phyloP scores from a whole-genome alignment of 2,797 vertebrate species.

The Chaetodon trifasciatus region DNA sequence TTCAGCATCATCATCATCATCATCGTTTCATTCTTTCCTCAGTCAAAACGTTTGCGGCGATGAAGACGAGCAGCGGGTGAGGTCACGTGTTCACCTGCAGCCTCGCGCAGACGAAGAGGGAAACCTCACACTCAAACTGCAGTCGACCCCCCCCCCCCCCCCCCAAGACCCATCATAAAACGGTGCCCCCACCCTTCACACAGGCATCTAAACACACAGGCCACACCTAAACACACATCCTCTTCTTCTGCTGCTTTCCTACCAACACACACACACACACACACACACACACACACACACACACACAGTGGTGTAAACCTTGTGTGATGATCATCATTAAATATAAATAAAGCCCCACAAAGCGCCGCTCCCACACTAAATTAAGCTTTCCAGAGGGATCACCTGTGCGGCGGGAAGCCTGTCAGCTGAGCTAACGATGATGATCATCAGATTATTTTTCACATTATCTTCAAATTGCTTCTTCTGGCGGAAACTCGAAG shows the following conservation, averaged over 20 bases:
- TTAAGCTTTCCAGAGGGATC: background rate
- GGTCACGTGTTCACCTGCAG: conserved; percentile 36
- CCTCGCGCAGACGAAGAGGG: conserved; percentile 25
- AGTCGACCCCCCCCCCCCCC: background rate
- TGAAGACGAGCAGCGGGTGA: background rate
- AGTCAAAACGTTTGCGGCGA: background rate
- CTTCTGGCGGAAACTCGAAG: too few species aligned
- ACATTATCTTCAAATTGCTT: too few species aligned
- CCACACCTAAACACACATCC: conserved; percentile 64
- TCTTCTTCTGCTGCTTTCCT: conserved; percentile 51
- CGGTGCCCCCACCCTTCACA: conserved; percentile 31
- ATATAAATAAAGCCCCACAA: too few species aligned
- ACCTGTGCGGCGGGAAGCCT: background rate
- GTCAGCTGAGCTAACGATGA: too few species aligned
- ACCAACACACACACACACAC: background rate
- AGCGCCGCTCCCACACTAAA: background rate
- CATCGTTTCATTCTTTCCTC: conserved; percentile 8
- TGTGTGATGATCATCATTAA: too few species aligned
- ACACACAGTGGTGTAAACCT: too few species aligned
- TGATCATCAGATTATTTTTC: too few species aligned
- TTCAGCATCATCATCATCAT: background rate
- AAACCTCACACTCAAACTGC: conserved; percentile 15
- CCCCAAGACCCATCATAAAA: conserved; percentile 23
- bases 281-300: too few species aligned
- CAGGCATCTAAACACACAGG: conserved; percentile 43